Percentiles rank a stretch among this genome's conserved stretches.
Evolutionary conservation across 2,797 vertebrate species (phyloP).

Genomic region (Nannoperca obscura): DNA sequence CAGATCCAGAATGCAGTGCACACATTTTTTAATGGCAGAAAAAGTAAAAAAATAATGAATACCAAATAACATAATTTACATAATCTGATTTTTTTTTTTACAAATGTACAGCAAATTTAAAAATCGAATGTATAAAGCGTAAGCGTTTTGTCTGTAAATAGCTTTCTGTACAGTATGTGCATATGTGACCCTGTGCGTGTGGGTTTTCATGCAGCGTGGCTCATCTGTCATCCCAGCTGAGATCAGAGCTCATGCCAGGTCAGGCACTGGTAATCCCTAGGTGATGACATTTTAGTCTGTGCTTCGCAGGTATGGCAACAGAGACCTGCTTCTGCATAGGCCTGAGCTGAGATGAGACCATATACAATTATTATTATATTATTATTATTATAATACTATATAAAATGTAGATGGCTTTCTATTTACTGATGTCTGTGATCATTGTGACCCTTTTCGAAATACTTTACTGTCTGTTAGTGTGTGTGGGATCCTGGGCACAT

Average conservation of each 20-base stretch:
- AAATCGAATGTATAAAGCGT: neutral
- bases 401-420: neutral
- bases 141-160: neutral
- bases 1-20: neutral
- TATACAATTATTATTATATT: neutral
- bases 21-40: neutral
- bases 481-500: neutral
- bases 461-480: neutral
- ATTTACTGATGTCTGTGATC: neutral
- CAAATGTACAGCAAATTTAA: neutral
- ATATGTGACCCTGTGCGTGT: conserved; percentile 23
- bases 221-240: conserved; percentile 41
- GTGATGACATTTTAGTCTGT: conserved; percentile 56
- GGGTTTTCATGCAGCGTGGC: neutral
- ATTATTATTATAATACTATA: too few species aligned
- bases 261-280: conserved; percentile 46
- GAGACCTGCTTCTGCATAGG: neutral
- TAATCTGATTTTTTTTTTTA: neutral
- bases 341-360: conserved; percentile 23
- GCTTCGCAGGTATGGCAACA: conserved; percentile 32
- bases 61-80: neutral
- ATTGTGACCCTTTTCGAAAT: neutral
- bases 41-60: neutral
- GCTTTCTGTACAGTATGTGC: neutral
- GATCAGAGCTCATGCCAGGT: conserved; percentile 31